These are phyloP conservation scores for Dichetophora obliterata DNA, from an alignment of 2,888 invertebrate genomes.

Conservation along the genomic window DNA sequence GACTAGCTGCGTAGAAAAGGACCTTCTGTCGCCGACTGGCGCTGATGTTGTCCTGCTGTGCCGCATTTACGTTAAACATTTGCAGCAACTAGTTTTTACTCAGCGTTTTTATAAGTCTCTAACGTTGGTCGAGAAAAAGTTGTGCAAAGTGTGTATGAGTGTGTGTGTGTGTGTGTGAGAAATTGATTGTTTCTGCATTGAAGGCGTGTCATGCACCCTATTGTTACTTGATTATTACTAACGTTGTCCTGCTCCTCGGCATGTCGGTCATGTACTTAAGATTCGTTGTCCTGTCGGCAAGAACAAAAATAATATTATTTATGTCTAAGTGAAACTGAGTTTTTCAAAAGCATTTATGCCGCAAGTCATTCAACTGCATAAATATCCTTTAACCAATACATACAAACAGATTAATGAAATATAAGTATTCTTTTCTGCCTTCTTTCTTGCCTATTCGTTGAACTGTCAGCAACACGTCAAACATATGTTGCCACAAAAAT, in stretches of 20 bases:
- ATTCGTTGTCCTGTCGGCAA: not conserved
- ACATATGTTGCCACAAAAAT: conserved; percentile 43
- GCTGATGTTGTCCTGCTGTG: conserved; percentile 31
- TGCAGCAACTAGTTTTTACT: not conserved
- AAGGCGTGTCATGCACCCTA: conserved; percentile 35
- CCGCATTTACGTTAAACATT: not conserved
- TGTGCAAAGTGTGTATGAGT: not conserved
- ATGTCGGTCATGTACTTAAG: conserved; percentile 8
- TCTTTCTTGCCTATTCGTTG: conserved; percentile 30
- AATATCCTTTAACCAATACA: not conserved
- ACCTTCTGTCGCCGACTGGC: conserved; percentile 17
- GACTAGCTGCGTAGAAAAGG: conserved; percentile 19
- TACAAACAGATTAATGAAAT: not conserved
- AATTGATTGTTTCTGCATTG: conserved; percentile 29
- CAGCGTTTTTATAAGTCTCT: not conserved
- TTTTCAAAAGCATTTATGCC: conserved; percentile 6
- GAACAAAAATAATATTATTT: too few relatives aligned
- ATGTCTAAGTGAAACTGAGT: not conserved
- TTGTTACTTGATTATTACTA: conserved; percentile 37
- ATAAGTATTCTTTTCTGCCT: not conserved
- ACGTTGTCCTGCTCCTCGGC: not conserved
- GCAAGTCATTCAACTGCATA: not conserved
- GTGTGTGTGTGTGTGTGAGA: conserved; percentile 14
- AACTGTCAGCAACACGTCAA: conserved; percentile 48
- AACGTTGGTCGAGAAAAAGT: not conserved